Conservation (phyloP, 1,140 invertebrate genomes). For the Drosophila pandora region DNA sequence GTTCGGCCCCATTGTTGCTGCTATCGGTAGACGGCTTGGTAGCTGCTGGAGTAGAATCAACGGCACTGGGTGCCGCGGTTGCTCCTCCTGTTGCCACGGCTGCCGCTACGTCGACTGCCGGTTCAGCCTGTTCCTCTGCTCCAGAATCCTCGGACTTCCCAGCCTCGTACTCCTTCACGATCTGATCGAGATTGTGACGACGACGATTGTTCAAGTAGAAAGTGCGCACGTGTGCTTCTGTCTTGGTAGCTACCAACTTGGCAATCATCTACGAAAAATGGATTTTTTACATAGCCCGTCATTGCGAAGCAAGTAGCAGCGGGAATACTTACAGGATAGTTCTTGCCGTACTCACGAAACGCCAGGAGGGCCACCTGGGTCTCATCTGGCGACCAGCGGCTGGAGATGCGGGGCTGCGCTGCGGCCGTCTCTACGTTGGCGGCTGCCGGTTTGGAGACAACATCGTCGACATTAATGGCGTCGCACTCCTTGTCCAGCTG, state of each 20-base stretch:
- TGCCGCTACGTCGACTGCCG: conserved; percentile 13
- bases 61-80: neutral
- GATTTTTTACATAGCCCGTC: neutral
- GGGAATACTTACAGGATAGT: conserved; percentile 88
- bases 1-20: conserved; percentile 16
- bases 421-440: conserved; percentile 88
- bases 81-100: conserved; percentile 1
- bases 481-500: conserved; percentile 88
- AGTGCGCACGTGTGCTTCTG: conserved; percentile 94
- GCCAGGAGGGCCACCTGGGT: conserved; percentile 95
- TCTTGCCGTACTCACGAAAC: conserved; percentile 96
- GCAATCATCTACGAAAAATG: conserved; percentile 89
- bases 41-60: conserved; percentile 2
- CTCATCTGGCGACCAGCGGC: conserved; percentile 97
- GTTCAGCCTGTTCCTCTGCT: conserved; percentile 36
- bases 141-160: conserved; percentile 48
- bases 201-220: conserved; percentile 96
- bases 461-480: conserved; percentile 37
- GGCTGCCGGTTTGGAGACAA: conserved; percentile 14
- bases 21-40: conserved; percentile 16
- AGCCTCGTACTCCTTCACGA: conserved; percentile 94
- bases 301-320: neutral
- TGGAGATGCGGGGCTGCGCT: conserved; percentile 88
- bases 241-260: conserved; percentile 97
- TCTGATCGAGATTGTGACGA: conserved; percentile 94